A percentile compares a stretch with the other conserved stretches of the same genome.
Conservation (phyloP, 2,113 vertebrate species). For the Dasyornis broadbenti region DNA sequence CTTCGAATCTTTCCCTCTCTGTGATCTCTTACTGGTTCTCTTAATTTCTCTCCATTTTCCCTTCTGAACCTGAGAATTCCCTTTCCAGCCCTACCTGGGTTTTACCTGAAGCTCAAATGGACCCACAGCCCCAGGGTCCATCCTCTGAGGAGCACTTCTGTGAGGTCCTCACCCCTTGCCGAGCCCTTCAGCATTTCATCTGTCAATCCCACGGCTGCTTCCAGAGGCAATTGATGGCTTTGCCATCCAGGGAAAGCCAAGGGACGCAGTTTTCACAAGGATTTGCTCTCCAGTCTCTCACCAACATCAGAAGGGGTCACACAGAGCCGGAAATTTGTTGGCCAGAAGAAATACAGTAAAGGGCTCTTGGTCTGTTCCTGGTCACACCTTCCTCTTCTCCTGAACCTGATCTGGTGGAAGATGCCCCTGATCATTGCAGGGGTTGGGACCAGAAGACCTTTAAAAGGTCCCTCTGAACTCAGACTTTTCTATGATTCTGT, state of each 20-base stretch:
- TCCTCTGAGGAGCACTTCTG: neutral
- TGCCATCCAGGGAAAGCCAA: neutral
- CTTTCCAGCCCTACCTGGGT: neutral
- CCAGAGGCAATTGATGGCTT: neutral
- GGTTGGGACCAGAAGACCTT: neutral
- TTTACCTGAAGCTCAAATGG: neutral
- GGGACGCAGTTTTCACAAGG: neutral
- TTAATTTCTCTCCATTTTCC: neutral
- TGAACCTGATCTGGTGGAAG: neutral
- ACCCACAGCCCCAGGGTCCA: neutral
- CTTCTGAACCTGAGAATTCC: neutral
- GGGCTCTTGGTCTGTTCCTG: neutral
- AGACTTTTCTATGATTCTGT: neutral
- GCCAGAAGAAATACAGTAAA: fast-evolving
- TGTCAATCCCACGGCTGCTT: neutral
- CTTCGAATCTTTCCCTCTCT: neutral
- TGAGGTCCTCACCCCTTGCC: neutral
- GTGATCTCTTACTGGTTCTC: neutral
- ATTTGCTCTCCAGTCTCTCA: neutral
- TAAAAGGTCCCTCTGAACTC: neutral
- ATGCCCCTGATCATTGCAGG: neutral
- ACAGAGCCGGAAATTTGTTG: neutral
- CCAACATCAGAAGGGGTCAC: neutral
- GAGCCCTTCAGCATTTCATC: neutral
- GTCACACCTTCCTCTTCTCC: neutral